Conservation (phyloP, 2,888 invertebrate species). For the Desoria tigrina region DNA sequence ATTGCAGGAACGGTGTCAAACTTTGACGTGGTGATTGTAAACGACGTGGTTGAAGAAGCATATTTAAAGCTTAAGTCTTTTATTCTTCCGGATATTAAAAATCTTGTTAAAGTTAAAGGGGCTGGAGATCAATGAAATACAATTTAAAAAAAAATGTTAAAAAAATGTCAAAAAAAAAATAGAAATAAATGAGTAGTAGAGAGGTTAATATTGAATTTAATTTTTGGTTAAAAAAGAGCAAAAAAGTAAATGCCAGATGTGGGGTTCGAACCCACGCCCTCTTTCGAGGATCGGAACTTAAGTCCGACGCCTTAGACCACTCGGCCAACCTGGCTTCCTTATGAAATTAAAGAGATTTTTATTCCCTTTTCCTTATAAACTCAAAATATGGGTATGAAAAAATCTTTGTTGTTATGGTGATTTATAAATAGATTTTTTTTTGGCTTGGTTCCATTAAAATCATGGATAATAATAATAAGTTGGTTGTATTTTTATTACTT, state of each 20-base stretch:
- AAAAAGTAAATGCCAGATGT: conserved; percentile 63
- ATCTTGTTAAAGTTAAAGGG: too few species aligned
- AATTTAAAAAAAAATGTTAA: too few species aligned
- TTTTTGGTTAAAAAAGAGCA: not conserved
- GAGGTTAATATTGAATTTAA: not conserved
- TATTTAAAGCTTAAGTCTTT: conserved; percentile 74
- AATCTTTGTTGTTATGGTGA: too few species aligned
- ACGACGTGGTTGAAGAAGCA: conserved; percentile 78
- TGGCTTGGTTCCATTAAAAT: too few species aligned
- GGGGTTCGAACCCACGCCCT: conserved; percentile 72
- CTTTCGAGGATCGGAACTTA: conserved; percentile 68
- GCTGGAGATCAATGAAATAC: too few species aligned
- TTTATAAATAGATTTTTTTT: not conserved
- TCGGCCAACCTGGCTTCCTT: conserved; percentile 66
- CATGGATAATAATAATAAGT: too few species aligned
- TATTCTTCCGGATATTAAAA: conserved; percentile 66
- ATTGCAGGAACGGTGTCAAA: conserved; percentile 67
- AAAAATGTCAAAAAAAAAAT: too few species aligned
- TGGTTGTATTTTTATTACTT: too few species aligned
- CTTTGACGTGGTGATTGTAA: conserved; percentile 79
- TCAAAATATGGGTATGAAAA: too few species aligned
- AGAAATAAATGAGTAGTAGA: not conserved
- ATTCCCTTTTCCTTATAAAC: conserved; percentile 9
- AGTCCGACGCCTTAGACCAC: conserved; percentile 72
- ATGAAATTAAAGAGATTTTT: not conserved